Conservation (phyloP, 2,797 vertebrate genomes). For the Premnoplex brunnescens region DNA sequence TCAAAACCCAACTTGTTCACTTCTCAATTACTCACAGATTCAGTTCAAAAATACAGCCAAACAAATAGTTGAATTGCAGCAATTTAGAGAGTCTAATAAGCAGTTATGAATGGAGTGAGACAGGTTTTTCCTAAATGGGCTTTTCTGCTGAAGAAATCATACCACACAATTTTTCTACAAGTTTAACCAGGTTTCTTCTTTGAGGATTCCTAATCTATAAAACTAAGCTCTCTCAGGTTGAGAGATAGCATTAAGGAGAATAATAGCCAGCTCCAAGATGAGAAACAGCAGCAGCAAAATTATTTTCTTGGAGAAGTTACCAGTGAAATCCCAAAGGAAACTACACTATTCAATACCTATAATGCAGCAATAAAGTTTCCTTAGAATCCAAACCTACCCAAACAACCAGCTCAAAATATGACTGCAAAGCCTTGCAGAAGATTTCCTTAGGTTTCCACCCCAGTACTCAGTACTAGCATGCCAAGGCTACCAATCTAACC, state of each 20-base stretch:
- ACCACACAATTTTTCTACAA: neutral
- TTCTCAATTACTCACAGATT: neutral
- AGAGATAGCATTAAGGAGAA: neutral
- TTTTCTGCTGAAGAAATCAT: neutral
- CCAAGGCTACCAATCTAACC: neutral
- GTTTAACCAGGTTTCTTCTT: neutral
- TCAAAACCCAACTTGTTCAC: rapidly evolving
- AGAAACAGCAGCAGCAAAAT: neutral
- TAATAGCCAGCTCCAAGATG: neutral
- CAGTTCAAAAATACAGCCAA: neutral
- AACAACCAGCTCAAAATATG: neutral
- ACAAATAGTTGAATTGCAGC: neutral
- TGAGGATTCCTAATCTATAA: neutral
- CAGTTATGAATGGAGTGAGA: neutral
- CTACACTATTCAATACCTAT: neutral
- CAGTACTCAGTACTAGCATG: neutral
- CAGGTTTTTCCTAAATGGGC: neutral
- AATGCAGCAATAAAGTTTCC: neutral
- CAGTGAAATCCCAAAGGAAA: neutral
- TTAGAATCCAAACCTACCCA: neutral
- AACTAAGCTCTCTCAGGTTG: neutral
- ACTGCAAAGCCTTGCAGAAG: neutral
- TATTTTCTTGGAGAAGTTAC: neutral
- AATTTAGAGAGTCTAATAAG: neutral
- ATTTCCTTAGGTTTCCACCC: neutral